Conservation (phyloP, 2,797 vertebrate genomes). For the Cossypha polioptera region DNA sequence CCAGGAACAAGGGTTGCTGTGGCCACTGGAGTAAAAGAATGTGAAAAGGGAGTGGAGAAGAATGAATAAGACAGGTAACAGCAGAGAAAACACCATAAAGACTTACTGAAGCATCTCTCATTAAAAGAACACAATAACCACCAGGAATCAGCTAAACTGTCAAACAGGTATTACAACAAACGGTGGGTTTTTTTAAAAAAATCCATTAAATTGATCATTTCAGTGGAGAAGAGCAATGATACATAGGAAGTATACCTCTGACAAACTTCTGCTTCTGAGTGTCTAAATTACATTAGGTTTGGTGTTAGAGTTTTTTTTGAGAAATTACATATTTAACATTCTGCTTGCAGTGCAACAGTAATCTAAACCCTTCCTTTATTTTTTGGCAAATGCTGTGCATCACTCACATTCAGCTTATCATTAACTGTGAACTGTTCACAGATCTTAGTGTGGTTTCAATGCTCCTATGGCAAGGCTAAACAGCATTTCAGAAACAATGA, state of each 20-base stretch:
- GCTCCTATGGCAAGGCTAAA: conserved; percentile 62
- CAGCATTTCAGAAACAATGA: conserved; percentile 53
- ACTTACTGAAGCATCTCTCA: neutral
- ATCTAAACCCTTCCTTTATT: conserved; percentile 15
- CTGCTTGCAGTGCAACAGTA: neutral
- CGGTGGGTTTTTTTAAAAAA: neutral
- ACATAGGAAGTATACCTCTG: neutral
- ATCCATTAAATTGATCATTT: neutral
- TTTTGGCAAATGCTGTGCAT: conserved; percentile 20
- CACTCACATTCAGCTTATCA: neutral
- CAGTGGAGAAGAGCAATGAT: neutral
- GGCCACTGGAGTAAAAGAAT: neutral
- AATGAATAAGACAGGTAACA: conserved; percentile 9
- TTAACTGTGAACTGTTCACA: conserved; percentile 55
- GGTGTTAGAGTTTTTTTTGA: neutral
- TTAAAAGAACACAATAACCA: neutral
- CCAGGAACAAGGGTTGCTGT: conserved; percentile 40
- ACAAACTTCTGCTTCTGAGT: neutral
- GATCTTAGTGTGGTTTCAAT: conserved; percentile 54
- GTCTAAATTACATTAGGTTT: neutral
- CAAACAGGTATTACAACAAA: neutral
- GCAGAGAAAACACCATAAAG: neutral
- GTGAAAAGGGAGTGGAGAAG: neutral
- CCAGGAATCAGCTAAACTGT: conserved; percentile 22
- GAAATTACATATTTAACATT: neutral